These are phyloP conservation scores for Polylopha cassiicola DNA, from an alignment of 2,888 invertebrate species.

Conservation along the genomic window DNA sequence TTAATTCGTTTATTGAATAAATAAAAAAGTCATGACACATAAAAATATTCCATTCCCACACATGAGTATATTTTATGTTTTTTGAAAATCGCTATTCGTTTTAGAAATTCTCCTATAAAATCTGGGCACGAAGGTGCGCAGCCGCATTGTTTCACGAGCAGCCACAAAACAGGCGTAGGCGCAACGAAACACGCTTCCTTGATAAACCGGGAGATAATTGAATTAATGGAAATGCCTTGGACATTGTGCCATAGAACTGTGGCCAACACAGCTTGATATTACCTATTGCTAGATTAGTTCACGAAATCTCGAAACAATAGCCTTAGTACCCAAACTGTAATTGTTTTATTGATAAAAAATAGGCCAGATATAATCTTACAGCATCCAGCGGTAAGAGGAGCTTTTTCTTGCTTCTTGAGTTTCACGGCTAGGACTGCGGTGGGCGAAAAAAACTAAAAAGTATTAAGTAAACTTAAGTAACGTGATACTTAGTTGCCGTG, in stretches of 20 bases:
- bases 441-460: constrained; percentile 50
- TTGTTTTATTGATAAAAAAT: constrained; percentile 15
- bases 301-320: too few relatives aligned
- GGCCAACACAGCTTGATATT: constrained; percentile 4
- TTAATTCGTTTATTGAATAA: too few relatives aligned
- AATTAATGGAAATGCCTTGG: constrained; percentile 19
- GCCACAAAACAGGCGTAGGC: constrained; percentile 36
- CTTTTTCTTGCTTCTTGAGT: constrained; percentile 45
- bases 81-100: constrained; percentile 20
- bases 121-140: constrained; percentile 35
- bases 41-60: too few relatives aligned
- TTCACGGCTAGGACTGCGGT: constrained; percentile 59
- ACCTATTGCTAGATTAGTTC: background rate
- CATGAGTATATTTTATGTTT: too few relatives aligned
- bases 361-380: constrained; percentile 31
- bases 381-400: constrained; percentile 60
- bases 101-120: constrained; percentile 2
- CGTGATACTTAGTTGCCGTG: constrained; percentile 50
- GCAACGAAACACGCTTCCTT: constrained; percentile 35
- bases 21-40: background rate
- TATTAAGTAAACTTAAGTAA: constrained; percentile 39
- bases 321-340: too few relatives aligned
- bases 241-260: too few relatives aligned
- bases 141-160: constrained; percentile 45
- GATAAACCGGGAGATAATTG: constrained; percentile 29